Base-by-base conservation (phyloP, 2,113 vertebrate species). In the Rattus norvegicus region DNA sequence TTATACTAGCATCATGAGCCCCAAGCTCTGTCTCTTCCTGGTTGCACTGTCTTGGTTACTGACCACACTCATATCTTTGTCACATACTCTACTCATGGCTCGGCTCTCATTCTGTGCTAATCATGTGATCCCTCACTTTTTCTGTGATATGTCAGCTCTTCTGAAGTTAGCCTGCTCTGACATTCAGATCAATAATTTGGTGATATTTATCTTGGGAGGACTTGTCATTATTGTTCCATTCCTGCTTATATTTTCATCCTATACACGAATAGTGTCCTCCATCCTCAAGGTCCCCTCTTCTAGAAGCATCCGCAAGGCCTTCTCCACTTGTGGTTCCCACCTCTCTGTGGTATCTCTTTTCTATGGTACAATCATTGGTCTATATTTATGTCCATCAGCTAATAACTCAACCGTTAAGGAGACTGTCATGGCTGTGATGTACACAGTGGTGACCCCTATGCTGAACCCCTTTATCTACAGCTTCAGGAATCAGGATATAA, bases 51-150 rank as follows among this genome's bases (percentile, higher is more conserved):
- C 91, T 28, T 93, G 91, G 81, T 39, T 86, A 61, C 33, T 93
- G 83, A 93, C 59, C 19, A 26, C 12, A 11, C 5, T 69, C 28
- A 54, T 77, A 17, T 77, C 72, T 43, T 33, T 91, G 90, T 19
- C 95, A 54, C 97, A 97, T 26, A 97, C 96, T 1, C 81, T 94
- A 28, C 81, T 95, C 39, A 92, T 96, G 69, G 81, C 95, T 8
- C 33, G 1, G 1, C 16, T 97, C 47, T 95, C 93, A 6, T 97
- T 95, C 75, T 97, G 92, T 56, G 90, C 39, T 14, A 81, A 97
- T 19, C 90, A 91, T 12, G 49, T 95, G 69, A 97, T 98, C 39
- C 92, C 92, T 36, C 96, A 97, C 59, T 97, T 97, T 81, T 98
- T 97, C 85, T 93, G 85, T 81, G 85, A 80, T 12, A 88, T 88